Evolutionary conservation across 35 echinoderm and acorn worm species (phyloP), one percentile per base, ranked within the genome.

Genomic region (Apostichopus californicus): DNA sequence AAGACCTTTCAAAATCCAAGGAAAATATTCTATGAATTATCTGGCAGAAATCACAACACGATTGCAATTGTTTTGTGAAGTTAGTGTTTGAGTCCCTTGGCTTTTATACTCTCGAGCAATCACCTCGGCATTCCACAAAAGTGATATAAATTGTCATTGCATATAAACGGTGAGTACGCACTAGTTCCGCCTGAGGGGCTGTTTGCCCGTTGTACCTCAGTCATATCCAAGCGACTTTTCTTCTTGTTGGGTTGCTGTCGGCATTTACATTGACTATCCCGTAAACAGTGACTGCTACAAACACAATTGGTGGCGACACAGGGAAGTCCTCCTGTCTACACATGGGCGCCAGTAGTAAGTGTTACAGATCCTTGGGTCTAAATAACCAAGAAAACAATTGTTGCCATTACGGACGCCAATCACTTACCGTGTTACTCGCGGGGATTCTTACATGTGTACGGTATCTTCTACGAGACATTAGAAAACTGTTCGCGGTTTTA

Each of bases 271-370:
- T 66, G 83, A 66, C 83, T 87, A 24, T 15, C 83, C 83, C 83
- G 83, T 57, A 54, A 87, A 61, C 56, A 56, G 83, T 61, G 17
- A 58, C 83, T 87, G 55, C 24, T 6, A 89, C 17, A 89, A 72
- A 89, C 86, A 89, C 86, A 89, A 89, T 89, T 73, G 86, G 61
- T 89, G 86, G 86, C 86, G 86, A 89, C 86, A 89, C 68, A 53
- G 61, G 63, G 86, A 89, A 89, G 86, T 89, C 86, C 86, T 89
- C 86, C 24, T 89, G 86, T 89, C 86, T 89, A 72, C 64, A 21
- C 20, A 89, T 46, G 86, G 86, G 86, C 86, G 86, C 86, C 86
- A 89, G 86, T 89, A 28, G 86, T 89, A 72, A 89, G 86, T 73
- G 61, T 89, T 89, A 89, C 68, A 89, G 64, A 89, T 89, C 68